Evolutionary conservation across 2,888 invertebrate species (phyloP), one percentile per base, ranked within the genome.

Genomic region (Oligia latruncula): DNA sequence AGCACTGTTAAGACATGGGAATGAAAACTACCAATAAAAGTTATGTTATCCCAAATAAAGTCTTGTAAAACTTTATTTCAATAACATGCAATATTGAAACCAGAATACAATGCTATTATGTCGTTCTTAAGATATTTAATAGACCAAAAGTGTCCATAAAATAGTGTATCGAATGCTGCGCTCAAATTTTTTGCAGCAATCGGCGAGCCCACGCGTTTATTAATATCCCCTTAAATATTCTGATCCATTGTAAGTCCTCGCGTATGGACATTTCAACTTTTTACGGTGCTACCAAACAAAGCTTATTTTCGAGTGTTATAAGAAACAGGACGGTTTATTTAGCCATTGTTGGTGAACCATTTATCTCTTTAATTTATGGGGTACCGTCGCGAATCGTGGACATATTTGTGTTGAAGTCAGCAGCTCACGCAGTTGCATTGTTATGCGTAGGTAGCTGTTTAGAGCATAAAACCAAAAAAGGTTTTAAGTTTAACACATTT

Each of bases 341-440:
- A 94, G 87, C 95, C 95, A 96, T 97, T 97, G 96, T 96, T 95
- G 94, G 92, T 88, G 91, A 88, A 93, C 95, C 96, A 96, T 96
- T 96, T 97, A 97, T 97, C 96, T 96, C 94, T 93, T 93, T 94
- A 95, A 96, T 97, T 97, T 97, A 97, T 96, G 95, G 95, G 92
- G 92, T 92, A 94, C 93, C 95, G 95, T 93, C 92, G 93, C 95
- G 93, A 96, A 96, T 96, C 92, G 92, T 89, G 91, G 94, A 94
- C 95, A 95, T 94, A 95, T 95, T 95, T 94, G 95, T 93, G 92
- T 92, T 92, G 91, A 89, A 91, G 90, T 91, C 87, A 86, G 89
- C 90, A 88, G 90, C 84, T 91, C 87, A 90, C 87, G 91, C 90
- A 89, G 92, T 92, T 91, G 91, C 92, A 92, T 93, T 95, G 93